Evolutionary conservation across 2,888 invertebrate genomes (phyloP).

Genomic region (Adelognathus sp.): DNA sequence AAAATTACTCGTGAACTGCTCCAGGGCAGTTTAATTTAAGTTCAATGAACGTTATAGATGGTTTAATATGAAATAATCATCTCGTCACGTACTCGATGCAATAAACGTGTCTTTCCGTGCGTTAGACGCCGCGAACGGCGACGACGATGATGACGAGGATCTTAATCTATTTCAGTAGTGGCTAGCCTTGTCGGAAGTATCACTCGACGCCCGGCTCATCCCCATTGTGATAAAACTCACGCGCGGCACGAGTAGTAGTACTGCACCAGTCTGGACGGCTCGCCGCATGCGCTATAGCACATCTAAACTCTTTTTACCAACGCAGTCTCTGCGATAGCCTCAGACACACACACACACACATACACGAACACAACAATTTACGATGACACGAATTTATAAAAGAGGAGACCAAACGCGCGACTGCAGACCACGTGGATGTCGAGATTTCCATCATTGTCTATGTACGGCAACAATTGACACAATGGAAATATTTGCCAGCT

Average conservation of each 20-base stretch:
- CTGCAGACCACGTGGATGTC: constrained; percentile 48
- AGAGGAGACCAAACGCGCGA: background rate
- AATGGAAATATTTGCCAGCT: background rate
- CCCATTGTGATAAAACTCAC: constrained; percentile 68
- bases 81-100: constrained; percentile 42
- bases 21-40: constrained; percentile 4
- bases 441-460: constrained; percentile 46
- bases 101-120: constrained; percentile 54
- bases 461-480: constrained; percentile 15
- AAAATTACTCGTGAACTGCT: constrained; percentile 29
- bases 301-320: background rate
- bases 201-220: constrained; percentile 65
- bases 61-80: constrained; percentile 46
- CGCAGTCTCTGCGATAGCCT: background rate
- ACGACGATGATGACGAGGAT: constrained; percentile 55
- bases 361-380: background rate
- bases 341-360: no score
- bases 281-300: background rate
- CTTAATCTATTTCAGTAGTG: constrained; percentile 72
- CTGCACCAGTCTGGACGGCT: constrained; percentile 25
- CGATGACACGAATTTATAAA: background rate
- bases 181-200: constrained; percentile 74
- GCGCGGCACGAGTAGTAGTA: constrained; percentile 56
- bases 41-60: constrained; percentile 30
- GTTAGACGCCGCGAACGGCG: constrained; percentile 44